Evolutionary conservation across 2,888 invertebrate genomes (phyloP).

Genomic region (Pediacus dermestoides): DNA sequence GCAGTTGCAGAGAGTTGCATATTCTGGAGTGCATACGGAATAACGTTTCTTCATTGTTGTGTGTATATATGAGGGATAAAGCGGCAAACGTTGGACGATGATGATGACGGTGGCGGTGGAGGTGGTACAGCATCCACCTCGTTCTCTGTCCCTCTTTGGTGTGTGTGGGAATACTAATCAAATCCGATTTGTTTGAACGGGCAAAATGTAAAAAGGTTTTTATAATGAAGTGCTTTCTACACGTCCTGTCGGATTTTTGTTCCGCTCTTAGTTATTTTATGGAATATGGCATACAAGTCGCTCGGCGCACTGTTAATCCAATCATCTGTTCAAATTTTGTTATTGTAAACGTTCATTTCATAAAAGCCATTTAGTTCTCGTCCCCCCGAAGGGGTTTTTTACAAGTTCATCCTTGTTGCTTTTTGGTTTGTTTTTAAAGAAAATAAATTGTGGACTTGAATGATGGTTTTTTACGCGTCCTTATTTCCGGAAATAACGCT

Average conservation of each 20-base stretch:
- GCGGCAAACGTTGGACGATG: conserved; percentile 22
- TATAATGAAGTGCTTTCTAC: conserved; percentile 46
- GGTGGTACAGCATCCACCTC: conserved; percentile 31
- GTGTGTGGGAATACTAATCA: conserved; percentile 42
- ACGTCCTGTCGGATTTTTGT: conserved; percentile 43
- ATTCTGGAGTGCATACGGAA: conserved; percentile 40
- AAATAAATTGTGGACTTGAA: conserved; percentile 16
- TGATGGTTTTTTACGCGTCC: neutral
- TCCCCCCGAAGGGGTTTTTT: no score
- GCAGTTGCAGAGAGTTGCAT: conserved; percentile 24
- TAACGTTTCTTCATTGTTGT: conserved; percentile 41
- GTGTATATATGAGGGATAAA: conserved; percentile 37
- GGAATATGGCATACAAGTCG: conserved; percentile 39
- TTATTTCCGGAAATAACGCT: conserved; percentile 7
- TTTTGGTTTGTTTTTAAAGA: conserved; percentile 21
- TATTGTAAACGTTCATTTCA: conserved; percentile 41
- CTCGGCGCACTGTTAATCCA: conserved; percentile 38
- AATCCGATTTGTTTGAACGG: conserved; percentile 47
- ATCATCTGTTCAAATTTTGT: conserved; percentile 41
- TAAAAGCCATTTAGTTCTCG: conserved; percentile 37
- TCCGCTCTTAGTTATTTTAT: conserved; percentile 41
- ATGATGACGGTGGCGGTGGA: conserved; percentile 25
- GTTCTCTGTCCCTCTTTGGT: conserved; percentile 18
- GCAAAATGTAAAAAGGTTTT: conserved; percentile 45
- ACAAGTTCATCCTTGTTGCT: no score